Base-by-base conservation (phyloP, 2,113 vertebrate species). In the Empidonax alnorum region DNA sequence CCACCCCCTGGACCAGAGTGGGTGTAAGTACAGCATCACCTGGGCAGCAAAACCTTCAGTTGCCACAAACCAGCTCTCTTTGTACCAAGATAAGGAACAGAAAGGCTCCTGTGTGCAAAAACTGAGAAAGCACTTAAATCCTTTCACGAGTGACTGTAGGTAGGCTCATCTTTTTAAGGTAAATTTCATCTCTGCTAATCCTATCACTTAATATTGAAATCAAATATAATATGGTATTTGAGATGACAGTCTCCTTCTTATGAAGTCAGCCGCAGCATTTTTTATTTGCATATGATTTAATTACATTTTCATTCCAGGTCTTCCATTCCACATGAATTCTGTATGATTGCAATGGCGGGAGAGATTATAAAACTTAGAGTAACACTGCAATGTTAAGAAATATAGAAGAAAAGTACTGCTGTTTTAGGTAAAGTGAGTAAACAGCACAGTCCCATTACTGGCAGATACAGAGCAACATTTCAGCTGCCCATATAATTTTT, bases 111-210 rank as follows among this genome's bases (percentile, higher is more conserved):
- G 44, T 52, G 19, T 85, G 35, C 37, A 95, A 96, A 96, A 96
- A 37, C 65, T 90, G 47, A 77, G 96, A 91, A 92, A 72, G 37
- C 52, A 65, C 33, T 88, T 66, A 87, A 84, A 89, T 85, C 50
- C 41, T 91, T 93, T 87, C 68, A 89, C 79, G 28, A 77, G 62
- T 83, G 71, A 97, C 84, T 92, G 91, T 87, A 91, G 89, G 78
- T 84, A 95, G 52, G 74, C 80, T 97, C 95, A 92, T 84, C 95
- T 95, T 97, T 93, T 90, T 87, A 97, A 97, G 94, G 96, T 96
- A 98, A 97, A 98, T 97, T 97, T 96, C 96, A 98, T 97, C 96
- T 95, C 95, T 93, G 85, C 65, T 98, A 97, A 97, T 97, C 96
- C 96, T 95, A 97, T 85, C 94, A 31, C 90, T 96, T 97, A 97